These are phyloP conservation scores for Brachyhypopomus occidentalis DNA, from an alignment of 2,113 vertebrate species.

Conservation along the genomic window DNA sequence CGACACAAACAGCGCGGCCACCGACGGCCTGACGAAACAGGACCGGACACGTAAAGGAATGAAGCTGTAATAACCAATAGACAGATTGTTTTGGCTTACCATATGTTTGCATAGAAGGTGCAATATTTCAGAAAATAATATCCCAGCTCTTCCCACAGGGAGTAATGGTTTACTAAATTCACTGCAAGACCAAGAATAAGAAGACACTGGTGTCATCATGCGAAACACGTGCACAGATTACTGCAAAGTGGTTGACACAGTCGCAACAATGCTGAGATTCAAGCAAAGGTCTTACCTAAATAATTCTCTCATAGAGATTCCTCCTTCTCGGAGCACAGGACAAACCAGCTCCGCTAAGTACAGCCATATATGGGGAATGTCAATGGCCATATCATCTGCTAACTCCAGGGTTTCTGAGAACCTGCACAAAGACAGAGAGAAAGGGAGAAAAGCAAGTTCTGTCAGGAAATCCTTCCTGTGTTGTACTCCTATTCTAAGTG, in stretches of 20 bases:
- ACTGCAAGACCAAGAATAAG: constrained; percentile 73
- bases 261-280: not conserved
- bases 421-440: constrained; percentile 63
- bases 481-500: not conserved
- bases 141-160: constrained; percentile 95
- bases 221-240: not conserved
- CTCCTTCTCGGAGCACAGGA: constrained; percentile 90
- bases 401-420: constrained; percentile 92
- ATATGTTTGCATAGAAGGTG: constrained; percentile 99
- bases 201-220: not conserved
- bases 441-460: not conserved
- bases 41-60: not conserved
- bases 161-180: constrained; percentile 99
- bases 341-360: constrained; percentile 95
- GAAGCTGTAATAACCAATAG: not conserved
- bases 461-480: not conserved
- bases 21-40: not conserved
- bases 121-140: constrained; percentile 98
- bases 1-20: not conserved
- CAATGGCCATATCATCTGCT: constrained; percentile 98
- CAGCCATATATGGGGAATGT: constrained; percentile 98
- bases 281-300: constrained; percentile 76
- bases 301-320: constrained; percentile 98
- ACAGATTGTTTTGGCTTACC: constrained; percentile 75
- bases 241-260: not conserved